Base-by-base conservation (phyloP, 2,888 invertebrate species). In the Dendrolimus houi region DNA sequence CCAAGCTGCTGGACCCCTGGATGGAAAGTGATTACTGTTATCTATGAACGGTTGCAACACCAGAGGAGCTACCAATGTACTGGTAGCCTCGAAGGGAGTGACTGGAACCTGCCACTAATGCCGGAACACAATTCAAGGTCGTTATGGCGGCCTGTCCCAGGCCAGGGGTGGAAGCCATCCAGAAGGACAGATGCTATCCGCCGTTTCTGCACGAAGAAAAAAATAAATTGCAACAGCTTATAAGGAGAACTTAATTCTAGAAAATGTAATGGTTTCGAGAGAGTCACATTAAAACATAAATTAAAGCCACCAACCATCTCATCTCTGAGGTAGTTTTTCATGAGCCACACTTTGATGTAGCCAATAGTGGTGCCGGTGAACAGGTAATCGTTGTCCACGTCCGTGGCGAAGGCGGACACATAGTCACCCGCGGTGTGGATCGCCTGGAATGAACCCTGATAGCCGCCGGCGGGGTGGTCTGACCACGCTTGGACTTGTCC, bases 401-500 rank as follows among this genome's bases (percentile, higher is more conserved):
- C 96, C 0, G 95, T 94, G 52, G 93, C 86, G 90, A 97, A 92
- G 17, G 94, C 89, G 13, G 94, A 85, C 54, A 94, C 93, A 71
- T 94, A 94, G 77, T 92, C 92, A 7, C 94, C 94, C 6, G 92
- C 85, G 41, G 92, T 91, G 77, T 96, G 96, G 53, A 94, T 92
- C 6, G 93, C 94, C 66, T 81, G 91, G 81, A 96, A 97, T 41
- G 94, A 91, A 47, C 92, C 92, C 58, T 95, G 83, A 77, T 93
- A 94, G 8, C 95, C 95, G 10, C 95, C 95, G 10, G 92, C 92
- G 52, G 94, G 91, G 79, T 96, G 95, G 77, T 96, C 95, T 14
- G 96, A 96, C 95, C 96, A 97, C 29, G 94, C 92, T 84, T 97
- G 95, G 61, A 96, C 89, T 59, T 92, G 86, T 0, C 97, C 97